Conservation (phyloP, 2,888 invertebrate genomes). For the Ophion ventricosus region DNA sequence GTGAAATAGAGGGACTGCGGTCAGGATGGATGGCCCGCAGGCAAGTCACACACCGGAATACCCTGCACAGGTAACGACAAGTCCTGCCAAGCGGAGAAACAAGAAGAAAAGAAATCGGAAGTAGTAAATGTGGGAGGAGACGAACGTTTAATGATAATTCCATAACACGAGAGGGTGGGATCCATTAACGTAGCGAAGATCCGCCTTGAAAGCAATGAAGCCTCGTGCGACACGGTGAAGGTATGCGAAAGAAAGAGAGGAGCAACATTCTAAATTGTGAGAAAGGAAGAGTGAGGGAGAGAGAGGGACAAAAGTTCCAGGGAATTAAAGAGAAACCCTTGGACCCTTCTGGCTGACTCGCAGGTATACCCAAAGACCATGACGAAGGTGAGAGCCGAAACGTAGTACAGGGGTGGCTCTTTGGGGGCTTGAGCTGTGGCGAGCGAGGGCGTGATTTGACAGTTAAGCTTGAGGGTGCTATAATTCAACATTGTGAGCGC, state of each 20-base stretch:
- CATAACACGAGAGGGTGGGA: slow-evolving; percentile 68
- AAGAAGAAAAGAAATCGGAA: slow-evolving; percentile 22
- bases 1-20: slow-evolving; percentile 70
- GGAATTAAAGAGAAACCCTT: slow-evolving; percentile 42
- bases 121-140: slow-evolving; percentile 27
- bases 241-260: slow-evolving; percentile 8
- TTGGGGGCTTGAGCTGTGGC: slow-evolving; percentile 50
- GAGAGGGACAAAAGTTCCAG: slow-evolving; percentile 21
- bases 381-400: slow-evolving; percentile 38
- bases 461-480: slow-evolving; percentile 72
- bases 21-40: slow-evolving; percentile 68
- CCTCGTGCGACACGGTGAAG: slow-evolving; percentile 20
- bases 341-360: slow-evolving; percentile 29
- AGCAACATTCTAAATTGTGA: neutral
- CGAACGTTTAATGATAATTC: slow-evolving; percentile 60
- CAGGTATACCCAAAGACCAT: slow-evolving; percentile 56
- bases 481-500: slow-evolving; percentile 72
- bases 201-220: slow-evolving; percentile 53
- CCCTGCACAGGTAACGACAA: slow-evolving; percentile 26
- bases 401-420: slow-evolving; percentile 39
- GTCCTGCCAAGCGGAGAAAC: neutral
- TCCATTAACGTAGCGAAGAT: slow-evolving; percentile 76
- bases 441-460: slow-evolving; percentile 76
- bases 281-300: slow-evolving; percentile 18
- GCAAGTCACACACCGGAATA: slow-evolving; percentile 50